A percentile compares a stretch with the other conserved stretches of the same genome.
Evolutionary conservation across 2,113 vertebrate species (phyloP).

Genomic region (Alethe castanea): DNA sequence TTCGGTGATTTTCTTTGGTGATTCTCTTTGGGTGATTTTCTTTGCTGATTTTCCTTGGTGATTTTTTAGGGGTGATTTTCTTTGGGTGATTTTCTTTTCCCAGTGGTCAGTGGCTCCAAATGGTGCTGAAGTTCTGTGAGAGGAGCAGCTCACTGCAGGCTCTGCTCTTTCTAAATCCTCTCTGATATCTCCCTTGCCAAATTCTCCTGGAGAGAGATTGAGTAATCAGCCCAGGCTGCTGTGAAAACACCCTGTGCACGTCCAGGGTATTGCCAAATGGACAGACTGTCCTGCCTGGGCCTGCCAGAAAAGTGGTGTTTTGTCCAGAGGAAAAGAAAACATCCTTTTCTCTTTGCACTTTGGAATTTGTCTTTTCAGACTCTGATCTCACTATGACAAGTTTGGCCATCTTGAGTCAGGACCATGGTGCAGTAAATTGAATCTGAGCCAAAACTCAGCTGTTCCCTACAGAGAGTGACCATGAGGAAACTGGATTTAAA

Average conservation of each 20-base stretch:
- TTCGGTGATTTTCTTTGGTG: no score
- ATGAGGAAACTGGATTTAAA: no score
- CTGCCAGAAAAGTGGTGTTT: conserved; percentile 60
- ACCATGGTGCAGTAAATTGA: rapidly evolving
- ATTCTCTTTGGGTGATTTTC: no score
- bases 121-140: neutral
- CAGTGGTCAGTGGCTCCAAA: neutral
- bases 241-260: conserved; percentile 50
- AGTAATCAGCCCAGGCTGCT: conserved; percentile 28
- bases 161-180: neutral
- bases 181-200: neutral
- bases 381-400: neutral
- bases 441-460: neutral
- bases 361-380: conserved; percentile 3
- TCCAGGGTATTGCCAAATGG: conserved; percentile 63
- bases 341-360: neutral
- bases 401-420: neutral
- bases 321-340: conserved; percentile 72
- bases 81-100: neutral
- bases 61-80: no score
- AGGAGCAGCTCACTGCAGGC: neutral
- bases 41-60: no score
- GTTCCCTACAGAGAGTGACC: neutral
- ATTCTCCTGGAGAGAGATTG: neutral
- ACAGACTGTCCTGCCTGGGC: conserved; percentile 66